phyloP scores from a whole-genome alignment of 2,888 invertebrate species.

The Congeria kusceri region DNA sequence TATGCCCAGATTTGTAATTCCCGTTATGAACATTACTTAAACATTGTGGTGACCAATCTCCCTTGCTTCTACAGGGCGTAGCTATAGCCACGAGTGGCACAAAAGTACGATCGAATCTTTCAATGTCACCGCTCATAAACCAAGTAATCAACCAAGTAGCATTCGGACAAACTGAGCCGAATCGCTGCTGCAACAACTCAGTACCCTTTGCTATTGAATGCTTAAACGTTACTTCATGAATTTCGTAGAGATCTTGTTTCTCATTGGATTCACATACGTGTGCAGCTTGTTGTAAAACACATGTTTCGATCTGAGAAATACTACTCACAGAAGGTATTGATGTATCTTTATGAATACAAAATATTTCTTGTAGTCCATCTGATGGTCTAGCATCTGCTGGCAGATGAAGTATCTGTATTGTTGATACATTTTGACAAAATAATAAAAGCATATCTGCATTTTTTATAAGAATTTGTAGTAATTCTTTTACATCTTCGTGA shows the following conservation, averaged over 20 bases:
- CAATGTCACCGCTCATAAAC: conserved; percentile 36
- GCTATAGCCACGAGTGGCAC: neutral
- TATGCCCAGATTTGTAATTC: neutral
- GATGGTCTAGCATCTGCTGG: neutral
- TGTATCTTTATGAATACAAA: no score
- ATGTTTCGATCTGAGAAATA: neutral
- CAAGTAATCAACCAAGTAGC: conserved; percentile 52
- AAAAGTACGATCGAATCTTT: neutral
- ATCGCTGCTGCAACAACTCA: no score
- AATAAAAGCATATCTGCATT: conserved; percentile 75
- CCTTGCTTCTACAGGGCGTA: neutral
- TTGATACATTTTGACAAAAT: conserved; percentile 81
- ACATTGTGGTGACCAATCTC: neutral
- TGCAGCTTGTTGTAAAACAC: neutral
- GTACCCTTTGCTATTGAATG: no score
- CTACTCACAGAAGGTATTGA: neutral
- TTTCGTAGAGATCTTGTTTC: neutral
- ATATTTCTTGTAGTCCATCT: neutral
- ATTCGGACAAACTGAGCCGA: no score
- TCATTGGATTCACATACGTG: neutral
- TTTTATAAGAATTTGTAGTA: conserved; percentile 72
- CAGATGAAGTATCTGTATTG: conserved; percentile 73
- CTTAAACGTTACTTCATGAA: neutral
- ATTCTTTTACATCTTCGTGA: conserved; percentile 65
- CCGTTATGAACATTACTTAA: neutral